Conservation (phyloP, 2,797 vertebrate species). For the Otus scops region DNA sequence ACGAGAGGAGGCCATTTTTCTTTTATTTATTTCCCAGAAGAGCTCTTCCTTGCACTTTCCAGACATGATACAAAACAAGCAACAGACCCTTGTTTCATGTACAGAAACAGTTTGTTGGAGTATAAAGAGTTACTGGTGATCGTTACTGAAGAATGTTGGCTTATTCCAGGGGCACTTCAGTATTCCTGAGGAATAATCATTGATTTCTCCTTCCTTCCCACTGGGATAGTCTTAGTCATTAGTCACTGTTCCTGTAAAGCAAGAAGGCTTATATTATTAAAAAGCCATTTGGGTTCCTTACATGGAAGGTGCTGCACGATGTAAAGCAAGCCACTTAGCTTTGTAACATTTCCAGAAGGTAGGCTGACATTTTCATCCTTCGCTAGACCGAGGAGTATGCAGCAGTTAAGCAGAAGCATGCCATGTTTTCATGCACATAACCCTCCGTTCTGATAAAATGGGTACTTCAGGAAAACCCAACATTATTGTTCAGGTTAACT, state of each 20-base stretch:
- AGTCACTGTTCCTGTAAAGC: slow-evolving; percentile 76
- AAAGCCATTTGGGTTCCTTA: slow-evolving; percentile 37
- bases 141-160: slow-evolving; percentile 60
- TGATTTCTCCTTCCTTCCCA: slow-evolving; percentile 67
- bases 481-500: not conserved
- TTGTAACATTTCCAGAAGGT: not conserved
- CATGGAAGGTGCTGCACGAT: slow-evolving; percentile 28
- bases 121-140: slow-evolving; percentile 66
- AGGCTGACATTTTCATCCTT: not conserved
- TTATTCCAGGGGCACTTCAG: slow-evolving; percentile 70
- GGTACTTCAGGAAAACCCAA: not conserved
- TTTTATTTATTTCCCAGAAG: slow-evolving; percentile 76
- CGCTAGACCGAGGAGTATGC: not conserved
- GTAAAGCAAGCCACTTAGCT: not conserved
- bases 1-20: slow-evolving; percentile 42
- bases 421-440: not conserved
- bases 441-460: not conserved
- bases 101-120: slow-evolving; percentile 71
- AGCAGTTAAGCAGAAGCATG: not conserved
- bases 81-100: slow-evolving; percentile 71
- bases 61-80: slow-evolving; percentile 79
- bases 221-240: slow-evolving; percentile 54
- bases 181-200: slow-evolving; percentile 74
- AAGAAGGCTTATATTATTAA: slow-evolving; percentile 51
- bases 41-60: slow-evolving; percentile 68